phyloP scores from a whole-genome alignment of 2,113 vertebrate species.

The Gila orcuttii region DNA sequence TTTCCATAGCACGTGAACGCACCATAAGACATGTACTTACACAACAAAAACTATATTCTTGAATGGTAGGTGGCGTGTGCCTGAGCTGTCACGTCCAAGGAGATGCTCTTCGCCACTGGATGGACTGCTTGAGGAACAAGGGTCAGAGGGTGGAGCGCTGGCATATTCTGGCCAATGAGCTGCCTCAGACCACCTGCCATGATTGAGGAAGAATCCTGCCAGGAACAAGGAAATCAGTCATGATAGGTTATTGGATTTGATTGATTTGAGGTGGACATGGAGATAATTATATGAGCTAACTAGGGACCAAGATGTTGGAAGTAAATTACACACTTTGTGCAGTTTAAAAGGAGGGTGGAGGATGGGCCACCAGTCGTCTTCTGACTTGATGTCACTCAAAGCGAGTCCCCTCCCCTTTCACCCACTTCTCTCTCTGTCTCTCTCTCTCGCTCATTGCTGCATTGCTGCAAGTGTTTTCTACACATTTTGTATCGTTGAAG shows the following conservation, averaged over 20 bases:
- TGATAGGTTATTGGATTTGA: slow-evolving; percentile 9
- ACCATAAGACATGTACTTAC: background rate
- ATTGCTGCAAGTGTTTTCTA: slow-evolving; percentile 47
- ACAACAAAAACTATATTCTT: slow-evolving; percentile 3
- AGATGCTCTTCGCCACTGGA: slow-evolving; percentile 84
- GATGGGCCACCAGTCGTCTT: slow-evolving; percentile 39
- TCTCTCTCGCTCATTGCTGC: slow-evolving; percentile 44
- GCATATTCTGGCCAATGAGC: slow-evolving; percentile 87
- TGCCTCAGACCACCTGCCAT: slow-evolving; percentile 74
- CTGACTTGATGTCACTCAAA: slow-evolving; percentile 31
- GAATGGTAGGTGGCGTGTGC: slow-evolving; percentile 77
- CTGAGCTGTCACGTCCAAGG: slow-evolving; percentile 79
- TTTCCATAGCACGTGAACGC: too few species aligned
- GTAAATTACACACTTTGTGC: slow-evolving; percentile 36
- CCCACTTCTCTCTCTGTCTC: slow-evolving; percentile 3
- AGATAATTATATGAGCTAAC: slow-evolving; percentile 23
- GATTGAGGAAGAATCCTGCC: slow-evolving; percentile 59
- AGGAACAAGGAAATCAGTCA: slow-evolving; percentile 16
- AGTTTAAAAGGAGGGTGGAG: slow-evolving; percentile 37
- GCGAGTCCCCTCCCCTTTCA: slow-evolving; percentile 17
- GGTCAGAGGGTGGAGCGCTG: slow-evolving; percentile 80
- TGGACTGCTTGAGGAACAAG: slow-evolving; percentile 80
- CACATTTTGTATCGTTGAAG: slow-evolving; percentile 47
- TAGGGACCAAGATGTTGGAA: slow-evolving; percentile 33
- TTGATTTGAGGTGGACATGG: slow-evolving; percentile 33